phyloP scores from a whole-genome alignment of 35 echinoderm and acorn worm species.

The Diadema setosum region DNA sequence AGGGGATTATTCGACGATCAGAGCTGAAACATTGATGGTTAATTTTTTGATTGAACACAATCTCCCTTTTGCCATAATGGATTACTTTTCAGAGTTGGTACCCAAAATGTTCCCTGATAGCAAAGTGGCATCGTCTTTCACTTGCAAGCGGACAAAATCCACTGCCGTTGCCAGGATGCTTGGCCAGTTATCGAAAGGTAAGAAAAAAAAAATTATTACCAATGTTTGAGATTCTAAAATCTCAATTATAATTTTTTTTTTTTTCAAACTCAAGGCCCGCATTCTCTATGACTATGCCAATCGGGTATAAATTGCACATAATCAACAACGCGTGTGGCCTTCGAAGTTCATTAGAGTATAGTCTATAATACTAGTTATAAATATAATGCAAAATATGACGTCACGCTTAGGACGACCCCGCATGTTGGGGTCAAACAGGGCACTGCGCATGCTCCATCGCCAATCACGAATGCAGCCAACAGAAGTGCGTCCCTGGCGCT shows the following conservation, averaged over 20 bases:
- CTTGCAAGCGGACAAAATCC: slow-evolving; percentile 10
- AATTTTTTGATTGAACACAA: slow-evolving; percentile 47
- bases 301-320: no score
- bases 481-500: background rate
- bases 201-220: slow-evolving; percentile 5
- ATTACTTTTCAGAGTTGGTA: slow-evolving; percentile 4
- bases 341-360: background rate
- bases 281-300: background rate
- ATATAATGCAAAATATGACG: no score
- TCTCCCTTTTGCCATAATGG: slow-evolving; percentile 8
- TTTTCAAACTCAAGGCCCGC: background rate
- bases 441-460: background rate
- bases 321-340: no score
- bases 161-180: slow-evolving; percentile 7
- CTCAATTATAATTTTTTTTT: background rate
- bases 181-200: slow-evolving; percentile 8
- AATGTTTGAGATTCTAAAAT: background rate
- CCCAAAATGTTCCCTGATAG: background rate
- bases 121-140: background rate
- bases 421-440: background rate
- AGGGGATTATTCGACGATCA: slow-evolving; percentile 5
- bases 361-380: no score
- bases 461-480: background rate
- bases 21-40: slow-evolving; percentile 16
- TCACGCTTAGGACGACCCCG: no score